Evolutionary conservation across 2,113 vertebrate genomes (phyloP), one percentile per base, ranked within the genome.

Genomic region (Centropus bengalensis): DNA sequence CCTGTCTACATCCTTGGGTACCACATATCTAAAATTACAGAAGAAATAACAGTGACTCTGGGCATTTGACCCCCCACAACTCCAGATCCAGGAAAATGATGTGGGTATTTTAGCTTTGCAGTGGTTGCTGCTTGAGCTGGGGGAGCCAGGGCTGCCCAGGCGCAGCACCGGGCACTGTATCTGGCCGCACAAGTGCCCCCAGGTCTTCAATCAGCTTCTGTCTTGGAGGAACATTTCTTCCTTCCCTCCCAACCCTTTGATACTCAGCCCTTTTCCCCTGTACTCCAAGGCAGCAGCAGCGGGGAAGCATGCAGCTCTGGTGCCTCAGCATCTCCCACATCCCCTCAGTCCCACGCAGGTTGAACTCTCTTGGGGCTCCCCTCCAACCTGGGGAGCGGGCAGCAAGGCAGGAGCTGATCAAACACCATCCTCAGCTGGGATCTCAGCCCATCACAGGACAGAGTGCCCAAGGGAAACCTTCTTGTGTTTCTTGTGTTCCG

Each of bases 281-380:
- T 45, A 44, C 28, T 16, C 8, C 40, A 32, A 6, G 20, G 36
- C 54, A n/a, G 32, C 63, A 77, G 40, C 68, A 68, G 23, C 1
- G 4, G 40, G 63, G 58, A 77, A 77, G 8, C 71, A 59, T 1
- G 6, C 23, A 80, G 71, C 51, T 3, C 2, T 5, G 1, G 8
- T 74, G 59, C 68, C 45, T 51, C 0, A 4, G 66, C 36, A 30
- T 47, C 51, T 77, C 44, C 45, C 3, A 0, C 21, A 3, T 19
- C 30, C 5, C 55, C 24, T 22, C 3, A 2, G 12, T 26, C 24
- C 51, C 36, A 69, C n/a, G 58, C 44, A 47, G 13, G 2, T 8
- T 0, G 5, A 18, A 14, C 4, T 2, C 22, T 40, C 27, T 55
- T 27, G 21, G 14, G 5, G 9, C 10, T 10, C 18, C 21, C 60